Base-by-base conservation (phyloP, 2,113 vertebrate genomes). In the Trematocara variabile region DNA sequence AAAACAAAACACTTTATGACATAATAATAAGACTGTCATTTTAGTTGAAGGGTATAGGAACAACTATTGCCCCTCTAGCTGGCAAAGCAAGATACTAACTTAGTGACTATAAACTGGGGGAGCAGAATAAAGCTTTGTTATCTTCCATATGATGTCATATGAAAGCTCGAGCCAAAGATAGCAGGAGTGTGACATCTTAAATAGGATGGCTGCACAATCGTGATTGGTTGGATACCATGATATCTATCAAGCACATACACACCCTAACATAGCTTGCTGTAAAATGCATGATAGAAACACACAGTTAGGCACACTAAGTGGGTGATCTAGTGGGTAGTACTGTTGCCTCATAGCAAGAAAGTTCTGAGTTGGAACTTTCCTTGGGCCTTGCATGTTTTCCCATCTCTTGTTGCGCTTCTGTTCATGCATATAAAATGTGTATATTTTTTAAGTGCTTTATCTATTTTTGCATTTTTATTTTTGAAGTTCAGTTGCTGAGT, bases 181-280 rank as follows among this genome's bases (percentile, higher is more conserved):
- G 44, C 6, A 75, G 70, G 9, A 7, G 44, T 50, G 44, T 1
- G 0, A 30, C 44, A 50, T 75, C 14, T 50, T 18, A 73, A 30
- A 75, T 30, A 30, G 25, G 41, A 28, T 0, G 1, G 16, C 44
- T 75, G 0, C 44, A 33, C 41, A 25, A 7, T 50, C 2, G 4
- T n/a, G 70, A 50, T 48, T 30, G 44, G 25, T n/a, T 48, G 0
- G 70, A 30, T 48, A 18, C 10, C 0, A 1, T 0, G 22, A 48
- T 30, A n/a, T 50, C 25, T 50, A 0, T 75, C 14, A 75, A 16
- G 9, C 16, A 33, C 14, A 30, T 75, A 0, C 9, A 75, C 22
- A 75, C 22, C 44, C 25, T 50, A 48, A 0, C 1, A 1, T 30
- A 48, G 70, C 14, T 5, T 75, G 22, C 44, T n/a, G 14, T 50